Evolutionary conservation across 2,797 vertebrate species (phyloP), one percentile per base, ranked within the genome.

Genomic region (Oreochromis mossambicus): DNA sequence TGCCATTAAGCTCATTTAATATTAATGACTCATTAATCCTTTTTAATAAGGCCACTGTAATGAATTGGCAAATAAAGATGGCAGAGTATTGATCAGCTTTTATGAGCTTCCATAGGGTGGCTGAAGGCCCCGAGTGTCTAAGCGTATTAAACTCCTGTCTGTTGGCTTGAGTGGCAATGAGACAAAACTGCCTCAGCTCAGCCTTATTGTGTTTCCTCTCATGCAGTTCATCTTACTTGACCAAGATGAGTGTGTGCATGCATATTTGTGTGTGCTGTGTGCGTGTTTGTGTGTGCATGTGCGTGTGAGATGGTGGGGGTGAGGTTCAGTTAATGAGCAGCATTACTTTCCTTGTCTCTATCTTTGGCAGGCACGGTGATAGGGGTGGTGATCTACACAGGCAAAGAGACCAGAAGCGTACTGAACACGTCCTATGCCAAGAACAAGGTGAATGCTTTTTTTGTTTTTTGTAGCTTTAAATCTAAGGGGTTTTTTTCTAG

Each of bases 311-410:
- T 48, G 80, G 82, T 58, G 88, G 70, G 85, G 86, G 85, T 81
- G 79, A 77, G 86, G 76, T 77, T 77, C 50, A 82, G 81, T 90
- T 93, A 94, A 95, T 93, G 93, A 94, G 91, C 90, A 87, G 84
- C 91, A 92, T 95, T 86, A 92, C 89, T 93, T 88, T 87, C 82
- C 92, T 95, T 91, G 88, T 93, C 86, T 93, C 84, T 94, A 46
- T 91, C 68, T 86, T 92, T 92, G 96, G 88, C 96, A 99, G 98
- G 98, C 92, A 99, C 98, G 29, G 98, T 99, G 93, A 98, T 99
- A 90, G 98, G 98, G 90, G 98, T 99, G 94, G 98, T 99, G 94
- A 98, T 99, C 96, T 99, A 99, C 94, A 99, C 98, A 3, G 98
- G 98, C 89, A 99, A 98, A 92, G 98, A 99, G 95, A 99, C 98